Percentiles rank a stretch among this genome's conserved stretches.
These are phyloP conservation scores for Amblyopsis rosae DNA, from an alignment of 2,113 vertebrate species.

Conservation along the genomic window DNA sequence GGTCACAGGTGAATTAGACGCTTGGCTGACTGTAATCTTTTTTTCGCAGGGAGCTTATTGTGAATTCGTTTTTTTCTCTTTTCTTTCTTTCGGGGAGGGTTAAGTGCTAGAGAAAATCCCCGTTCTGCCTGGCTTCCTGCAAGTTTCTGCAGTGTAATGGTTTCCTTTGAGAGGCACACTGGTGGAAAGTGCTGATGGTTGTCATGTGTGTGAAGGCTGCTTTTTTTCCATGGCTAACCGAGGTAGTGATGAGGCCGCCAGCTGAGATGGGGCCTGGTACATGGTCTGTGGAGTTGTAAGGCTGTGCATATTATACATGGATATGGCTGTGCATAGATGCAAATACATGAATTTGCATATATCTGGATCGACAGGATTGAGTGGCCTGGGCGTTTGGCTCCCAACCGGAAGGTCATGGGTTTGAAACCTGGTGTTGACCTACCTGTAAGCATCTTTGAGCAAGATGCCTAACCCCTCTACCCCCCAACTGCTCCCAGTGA, in stretches of 20 bases:
- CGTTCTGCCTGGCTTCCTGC: conserved; percentile 54
- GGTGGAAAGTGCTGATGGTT: conserved; percentile 71
- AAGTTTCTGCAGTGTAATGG: conserved; percentile 66
- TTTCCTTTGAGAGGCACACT: conserved; percentile 65
- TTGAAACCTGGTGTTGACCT: no score
- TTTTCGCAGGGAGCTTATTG: conserved; percentile 49
- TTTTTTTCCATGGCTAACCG: conserved; percentile 68
- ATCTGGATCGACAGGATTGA: not conserved
- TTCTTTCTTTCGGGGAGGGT: conserved; percentile 10
- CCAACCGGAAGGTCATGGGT: no score
- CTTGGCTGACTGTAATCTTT: conserved; percentile 59
- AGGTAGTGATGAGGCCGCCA: conserved; percentile 54
- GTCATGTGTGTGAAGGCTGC: conserved; percentile 30
- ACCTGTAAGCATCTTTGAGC: no score
- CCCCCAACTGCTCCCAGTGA: no score
- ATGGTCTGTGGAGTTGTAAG: conserved; percentile 2
- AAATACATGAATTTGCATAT: not conserved
- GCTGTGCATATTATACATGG: not conserved
- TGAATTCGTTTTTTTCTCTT: conserved; percentile 32
- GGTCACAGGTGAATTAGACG: conserved; percentile 69
- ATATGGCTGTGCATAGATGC: not conserved
- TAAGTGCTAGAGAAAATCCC: conserved; percentile 62
- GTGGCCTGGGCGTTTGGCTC: no score
- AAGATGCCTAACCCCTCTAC: no score
- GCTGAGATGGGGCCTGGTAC: conserved; percentile 31